Evolutionary conservation across 1,140 invertebrate species (phyloP).

Genomic region (Orchesella cincta): DNA sequence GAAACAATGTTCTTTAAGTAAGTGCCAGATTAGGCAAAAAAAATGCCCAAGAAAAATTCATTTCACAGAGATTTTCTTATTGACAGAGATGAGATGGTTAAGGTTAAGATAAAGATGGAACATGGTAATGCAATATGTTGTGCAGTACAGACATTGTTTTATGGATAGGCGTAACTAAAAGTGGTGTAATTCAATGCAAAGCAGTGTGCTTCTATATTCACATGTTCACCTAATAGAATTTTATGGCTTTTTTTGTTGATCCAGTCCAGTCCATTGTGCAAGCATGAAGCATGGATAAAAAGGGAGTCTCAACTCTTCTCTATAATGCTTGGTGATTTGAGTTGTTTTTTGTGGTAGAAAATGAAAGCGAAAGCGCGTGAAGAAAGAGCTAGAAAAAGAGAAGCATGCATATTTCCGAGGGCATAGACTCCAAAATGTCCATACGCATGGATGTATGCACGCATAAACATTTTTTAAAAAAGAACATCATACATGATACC

Average conservation of each 20-base stretch:
- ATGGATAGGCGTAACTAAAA: conserved; percentile 2
- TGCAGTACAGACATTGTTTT: background rate
- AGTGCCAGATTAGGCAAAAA: too few relatives aligned
- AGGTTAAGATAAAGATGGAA: too few relatives aligned
- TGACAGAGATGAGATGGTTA: too few relatives aligned
- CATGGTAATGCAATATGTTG: too few relatives aligned
- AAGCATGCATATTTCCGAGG: conserved; percentile 18
- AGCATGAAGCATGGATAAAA: background rate
- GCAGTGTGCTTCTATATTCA: too few relatives aligned
- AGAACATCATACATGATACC: background rate
- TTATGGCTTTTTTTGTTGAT: background rate
- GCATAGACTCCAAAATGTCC: conserved; percentile 17
- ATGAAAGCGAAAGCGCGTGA: conserved; percentile 28
- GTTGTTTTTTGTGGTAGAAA: background rate
- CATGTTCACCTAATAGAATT: too few relatives aligned
- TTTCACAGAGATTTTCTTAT: too few relatives aligned
- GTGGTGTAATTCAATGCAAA: too few relatives aligned
- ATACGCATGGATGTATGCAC: background rate
- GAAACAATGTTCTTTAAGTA: too few relatives aligned
- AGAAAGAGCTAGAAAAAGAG: conserved; percentile 1
- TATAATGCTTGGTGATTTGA: background rate
- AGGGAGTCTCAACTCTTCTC: background rate
- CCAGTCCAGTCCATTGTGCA: conserved; percentile 19
- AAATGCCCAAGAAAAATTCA: too few relatives aligned
- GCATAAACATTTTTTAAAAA: background rate